Evolutionary conservation across 2,888 invertebrate genomes (phyloP).

Genomic region (Fabriciana adippe): DNA sequence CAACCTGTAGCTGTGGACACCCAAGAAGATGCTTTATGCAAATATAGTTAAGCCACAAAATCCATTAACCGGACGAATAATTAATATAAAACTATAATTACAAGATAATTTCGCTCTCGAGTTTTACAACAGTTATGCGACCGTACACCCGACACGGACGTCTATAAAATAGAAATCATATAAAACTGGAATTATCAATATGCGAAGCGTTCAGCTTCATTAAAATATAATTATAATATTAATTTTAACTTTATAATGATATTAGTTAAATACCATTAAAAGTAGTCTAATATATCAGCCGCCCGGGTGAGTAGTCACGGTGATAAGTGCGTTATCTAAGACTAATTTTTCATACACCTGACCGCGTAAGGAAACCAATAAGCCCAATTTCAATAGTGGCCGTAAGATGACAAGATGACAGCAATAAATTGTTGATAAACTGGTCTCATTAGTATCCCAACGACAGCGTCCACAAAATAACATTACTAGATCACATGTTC

Average conservation of each 20-base stretch:
- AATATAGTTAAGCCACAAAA: slow-evolving; percentile 70
- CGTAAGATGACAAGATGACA: slow-evolving; percentile 62
- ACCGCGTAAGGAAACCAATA: slow-evolving; percentile 74
- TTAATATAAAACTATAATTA: slow-evolving; percentile 79
- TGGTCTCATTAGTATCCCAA: slow-evolving; percentile 78
- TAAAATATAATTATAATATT: slow-evolving; percentile 53
- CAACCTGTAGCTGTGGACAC: slow-evolving; percentile 60
- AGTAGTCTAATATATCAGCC: slow-evolving; percentile 51
- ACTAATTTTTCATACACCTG: slow-evolving; percentile 66
- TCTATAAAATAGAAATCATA: slow-evolving; percentile 70
- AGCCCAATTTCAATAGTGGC: slow-evolving; percentile 65
- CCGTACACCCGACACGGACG: slow-evolving; percentile 60
- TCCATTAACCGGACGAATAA: slow-evolving; percentile 66
- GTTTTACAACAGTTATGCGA: slow-evolving; percentile 73
- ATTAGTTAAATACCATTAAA: slow-evolving; percentile 76
- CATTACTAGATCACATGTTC: slow-evolving; percentile 79
- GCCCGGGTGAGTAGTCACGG: slow-evolving; percentile 36
- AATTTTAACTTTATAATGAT: slow-evolving; percentile 72
- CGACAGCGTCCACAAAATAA: slow-evolving; percentile 73
- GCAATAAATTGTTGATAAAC: slow-evolving; percentile 71
- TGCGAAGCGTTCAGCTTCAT: slow-evolving; percentile 31
- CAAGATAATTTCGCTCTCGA: slow-evolving; percentile 77
- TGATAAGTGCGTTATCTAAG: slow-evolving; percentile 51
- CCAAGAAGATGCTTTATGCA: slow-evolving; percentile 74
- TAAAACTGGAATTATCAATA: slow-evolving; percentile 56